Percentiles rank a stretch among this genome's conserved stretches.
phyloP scores from a whole-genome alignment of 2,888 invertebrate genomes.

The Dinocampus coccinellae region DNA sequence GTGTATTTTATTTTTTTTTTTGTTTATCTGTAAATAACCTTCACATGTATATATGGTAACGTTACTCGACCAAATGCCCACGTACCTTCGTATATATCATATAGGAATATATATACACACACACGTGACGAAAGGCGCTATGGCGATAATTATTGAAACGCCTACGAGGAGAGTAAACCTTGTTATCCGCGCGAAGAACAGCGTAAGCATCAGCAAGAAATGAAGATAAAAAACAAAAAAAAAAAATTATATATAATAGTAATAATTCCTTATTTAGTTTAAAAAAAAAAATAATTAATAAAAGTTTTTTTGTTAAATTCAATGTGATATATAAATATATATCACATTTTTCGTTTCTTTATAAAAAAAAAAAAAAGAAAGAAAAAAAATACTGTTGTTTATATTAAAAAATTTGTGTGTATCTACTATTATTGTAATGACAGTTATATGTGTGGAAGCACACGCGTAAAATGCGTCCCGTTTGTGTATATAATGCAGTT shows the following conservation, averaged over 20 bases:
- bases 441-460: slow-evolving; percentile 4
- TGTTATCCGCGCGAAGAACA: slow-evolving; percentile 30
- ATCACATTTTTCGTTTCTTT: too few relatives aligned
- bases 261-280: too few relatives aligned
- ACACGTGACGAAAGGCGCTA: slow-evolving; percentile 37
- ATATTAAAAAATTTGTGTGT: too few relatives aligned
- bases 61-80: neutral
- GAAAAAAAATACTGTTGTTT: too few relatives aligned
- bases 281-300: too few relatives aligned
- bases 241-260: too few relatives aligned
- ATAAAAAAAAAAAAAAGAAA: too few relatives aligned
- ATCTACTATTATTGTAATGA: neutral
- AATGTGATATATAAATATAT: too few relatives aligned
- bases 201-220: neutral
- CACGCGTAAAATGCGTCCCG: slow-evolving; percentile 18
- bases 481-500: slow-evolving; percentile 25
- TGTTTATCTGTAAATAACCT: neutral
- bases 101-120: neutral
- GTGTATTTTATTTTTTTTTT: neutral
- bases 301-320: too few relatives aligned
- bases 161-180: slow-evolving; percentile 46
- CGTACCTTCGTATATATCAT: neutral
- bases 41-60: neutral
- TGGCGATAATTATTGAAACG: slow-evolving; percentile 56
- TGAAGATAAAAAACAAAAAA: neutral